Percentiles rank a stretch among this genome's conserved stretches.
phyloP scores from a whole-genome alignment of 64 coral and sea anemone genomes.

The Actinia tenebrosa region DNA sequence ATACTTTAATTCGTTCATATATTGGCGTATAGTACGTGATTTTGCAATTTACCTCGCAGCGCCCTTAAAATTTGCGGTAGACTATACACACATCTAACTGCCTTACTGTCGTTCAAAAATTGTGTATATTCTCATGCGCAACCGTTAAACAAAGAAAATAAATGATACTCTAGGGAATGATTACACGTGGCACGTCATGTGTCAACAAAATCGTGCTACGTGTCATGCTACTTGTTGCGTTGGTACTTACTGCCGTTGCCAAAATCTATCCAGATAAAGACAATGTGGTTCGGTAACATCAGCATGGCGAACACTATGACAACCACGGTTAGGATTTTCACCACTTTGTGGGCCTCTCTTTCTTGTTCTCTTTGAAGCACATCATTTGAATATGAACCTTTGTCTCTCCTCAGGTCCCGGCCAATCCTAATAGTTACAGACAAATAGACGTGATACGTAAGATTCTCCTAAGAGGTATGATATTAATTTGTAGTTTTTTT shows the following conservation, averaged over 20 bases:
- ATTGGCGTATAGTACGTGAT: too few relatives aligned
- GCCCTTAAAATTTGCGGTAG: not conserved
- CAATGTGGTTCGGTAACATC: constrained; percentile 78
- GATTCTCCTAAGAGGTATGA: not conserved
- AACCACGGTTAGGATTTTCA: constrained; percentile 76
- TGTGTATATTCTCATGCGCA: too few relatives aligned
- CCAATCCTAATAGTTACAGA: constrained; percentile 52
- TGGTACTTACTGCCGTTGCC: constrained; percentile 60
- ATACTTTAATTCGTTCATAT: too few relatives aligned
- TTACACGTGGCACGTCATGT: too few relatives aligned
- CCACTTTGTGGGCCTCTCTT: constrained; percentile 80
- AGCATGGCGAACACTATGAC: constrained; percentile 76
- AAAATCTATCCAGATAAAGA: constrained; percentile 73
- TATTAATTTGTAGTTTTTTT: too few relatives aligned
- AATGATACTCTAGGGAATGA: too few relatives aligned
- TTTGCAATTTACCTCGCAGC: not conserved
- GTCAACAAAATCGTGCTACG: too few relatives aligned
- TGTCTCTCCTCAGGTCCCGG: constrained; percentile 71
- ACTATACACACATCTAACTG: too few relatives aligned
- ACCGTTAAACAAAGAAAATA: too few relatives aligned
- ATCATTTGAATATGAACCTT: constrained; percentile 76
- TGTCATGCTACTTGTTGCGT: not conserved
- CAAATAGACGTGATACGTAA: not conserved
- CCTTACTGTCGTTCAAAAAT: too few relatives aligned
- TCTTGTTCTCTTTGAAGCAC: constrained; percentile 76